A percentile compares a stretch with the other conserved stretches of the same genome.
These are phyloP conservation scores for Stenurella melanura DNA, from an alignment of 2,888 invertebrate species.

Conservation along the genomic window DNA sequence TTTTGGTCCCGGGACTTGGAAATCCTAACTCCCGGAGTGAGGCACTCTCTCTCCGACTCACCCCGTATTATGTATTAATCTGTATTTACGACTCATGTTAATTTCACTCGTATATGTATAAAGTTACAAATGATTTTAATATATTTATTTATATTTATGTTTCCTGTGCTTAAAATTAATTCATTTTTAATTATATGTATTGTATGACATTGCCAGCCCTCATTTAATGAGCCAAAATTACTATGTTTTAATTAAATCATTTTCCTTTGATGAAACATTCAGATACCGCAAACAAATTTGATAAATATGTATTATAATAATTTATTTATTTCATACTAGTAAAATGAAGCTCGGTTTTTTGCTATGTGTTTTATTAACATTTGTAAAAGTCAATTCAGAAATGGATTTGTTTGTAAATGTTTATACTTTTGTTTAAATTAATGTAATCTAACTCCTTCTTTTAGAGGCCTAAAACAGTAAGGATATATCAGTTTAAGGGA, in stretches of 20 bases:
- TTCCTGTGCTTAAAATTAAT: slow-evolving; percentile 21
- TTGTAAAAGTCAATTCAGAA: slow-evolving; percentile 3
- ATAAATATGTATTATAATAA: neutral
- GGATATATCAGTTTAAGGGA: slow-evolving; percentile 57
- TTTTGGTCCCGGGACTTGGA: too few species aligned
- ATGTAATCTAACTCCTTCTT: slow-evolving; percentile 32
- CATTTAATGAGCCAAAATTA: neutral
- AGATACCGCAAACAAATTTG: slow-evolving; percentile 2
- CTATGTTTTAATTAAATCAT: slow-evolving; percentile 6
- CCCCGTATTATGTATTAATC: too few species aligned
- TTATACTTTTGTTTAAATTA: neutral
- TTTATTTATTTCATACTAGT: neutral
- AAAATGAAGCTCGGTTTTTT: neutral
- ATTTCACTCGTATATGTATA: neutral
- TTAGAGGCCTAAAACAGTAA: slow-evolving; percentile 57
- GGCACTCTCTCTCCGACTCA: too few species aligned
- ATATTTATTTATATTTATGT: slow-evolving; percentile 1
- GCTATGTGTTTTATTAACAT: neutral
- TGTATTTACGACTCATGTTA: too few species aligned
- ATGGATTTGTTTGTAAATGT: slow-evolving; percentile 12
- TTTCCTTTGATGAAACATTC: neutral
- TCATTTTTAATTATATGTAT: slow-evolving; percentile 7
- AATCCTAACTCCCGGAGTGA: too few species aligned
- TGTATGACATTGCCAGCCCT: neutral
- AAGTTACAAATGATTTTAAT: slow-evolving; percentile 4